Evolutionary conservation across 2,888 invertebrate genomes (phyloP), one percentile per base, ranked within the genome.

Genomic region (Aphidius colemani): DNA sequence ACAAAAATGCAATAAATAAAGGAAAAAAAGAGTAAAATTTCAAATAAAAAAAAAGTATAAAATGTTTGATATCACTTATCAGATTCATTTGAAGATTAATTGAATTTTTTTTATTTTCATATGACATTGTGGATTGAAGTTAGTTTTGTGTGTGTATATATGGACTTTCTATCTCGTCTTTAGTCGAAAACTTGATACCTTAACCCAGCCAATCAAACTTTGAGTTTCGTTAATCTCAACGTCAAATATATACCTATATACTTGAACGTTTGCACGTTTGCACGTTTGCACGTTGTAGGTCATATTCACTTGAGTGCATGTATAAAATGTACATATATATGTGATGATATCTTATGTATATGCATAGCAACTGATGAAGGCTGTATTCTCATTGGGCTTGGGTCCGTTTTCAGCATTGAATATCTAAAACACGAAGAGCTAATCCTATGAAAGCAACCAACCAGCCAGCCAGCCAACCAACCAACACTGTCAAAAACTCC

Each of bases 121-220:
- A 30, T 30, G 3, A 30, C 30, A 30, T 30, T 30, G 30, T 30
- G 5, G 5, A 30, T 30, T 30, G 0, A 2, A 30, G 30, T 30
- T 30, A 30, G 30, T 30, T 30, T 30, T 3, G 5, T 30, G 30
- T 30, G 5, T 30, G 5, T 30, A 18, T 18, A 18, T 18, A 18
- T 18, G 13, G 13, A 18, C 18, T 45, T 45, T 10, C 45, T 39
- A 30, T 40, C 46, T 57, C 46, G 40, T 53, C 60, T 11, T 55
- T 44, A 57, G 56, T 67, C 66, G 40, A 73, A 75, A 77, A 77
- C 76, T 80, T 77, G 77, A 78, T 79, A 78, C 76, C 74, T 75
- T 74, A 75, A 74, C 75, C 73, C 75, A 75, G 74, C 78, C 78
- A 80, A 81, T 81, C 79, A 81, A 81, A 81, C 76, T 80, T 80